Percentiles rank a stretch among this genome's conserved stretches.
phyloP scores from a whole-genome alignment of 2,888 invertebrate genomes.

The Phaedon cochleariae region DNA sequence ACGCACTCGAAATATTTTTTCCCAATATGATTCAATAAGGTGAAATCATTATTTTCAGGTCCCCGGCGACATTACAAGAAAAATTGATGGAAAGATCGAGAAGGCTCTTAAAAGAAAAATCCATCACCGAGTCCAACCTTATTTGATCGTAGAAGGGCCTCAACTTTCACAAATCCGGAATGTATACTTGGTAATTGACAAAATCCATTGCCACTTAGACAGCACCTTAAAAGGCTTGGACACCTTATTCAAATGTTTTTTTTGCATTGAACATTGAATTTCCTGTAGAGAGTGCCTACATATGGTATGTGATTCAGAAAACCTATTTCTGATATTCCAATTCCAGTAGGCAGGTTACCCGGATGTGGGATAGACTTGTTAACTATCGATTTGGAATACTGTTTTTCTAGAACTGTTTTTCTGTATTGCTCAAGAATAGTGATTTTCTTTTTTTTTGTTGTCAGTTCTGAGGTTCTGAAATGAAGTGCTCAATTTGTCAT shows the following conservation, averaged over 20 bases:
- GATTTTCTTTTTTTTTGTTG: too few relatives aligned
- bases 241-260: slow-evolving; percentile 1
- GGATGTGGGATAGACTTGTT: too few relatives aligned
- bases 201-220: background rate
- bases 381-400: too few relatives aligned
- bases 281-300: background rate
- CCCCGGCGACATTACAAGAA: too few relatives aligned
- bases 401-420: too few relatives aligned
- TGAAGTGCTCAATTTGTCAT: too few relatives aligned
- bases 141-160: background rate
- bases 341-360: background rate
- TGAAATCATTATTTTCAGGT: too few relatives aligned
- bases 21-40: too few relatives aligned
- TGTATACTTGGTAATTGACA: background rate
- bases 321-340: background rate
- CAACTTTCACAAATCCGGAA: background rate
- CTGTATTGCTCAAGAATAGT: too few relatives aligned
- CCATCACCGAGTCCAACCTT: background rate
- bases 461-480: too few relatives aligned
- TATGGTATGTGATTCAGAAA: background rate
- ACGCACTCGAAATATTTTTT: too few relatives aligned
- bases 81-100: background rate
- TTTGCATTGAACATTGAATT: background rate
- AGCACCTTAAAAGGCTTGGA: background rate
- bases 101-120: background rate